phyloP scores from a whole-genome alignment of 2,113 vertebrate genomes.

The Reinhardtius hippoglossoides region DNA sequence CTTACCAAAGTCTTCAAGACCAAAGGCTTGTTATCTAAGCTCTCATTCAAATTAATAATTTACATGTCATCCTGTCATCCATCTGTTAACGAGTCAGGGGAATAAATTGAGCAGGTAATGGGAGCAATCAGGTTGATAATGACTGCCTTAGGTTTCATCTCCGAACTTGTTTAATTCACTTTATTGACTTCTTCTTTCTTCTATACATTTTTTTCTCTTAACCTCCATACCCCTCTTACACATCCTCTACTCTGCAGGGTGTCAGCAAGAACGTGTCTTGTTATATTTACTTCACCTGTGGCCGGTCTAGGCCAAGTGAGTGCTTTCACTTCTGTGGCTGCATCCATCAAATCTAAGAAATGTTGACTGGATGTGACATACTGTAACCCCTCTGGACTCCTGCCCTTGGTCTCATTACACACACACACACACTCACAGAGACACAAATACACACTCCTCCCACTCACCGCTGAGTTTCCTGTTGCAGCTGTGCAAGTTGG shows the following conservation, averaged over 20 bases:
- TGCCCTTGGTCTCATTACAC: slow-evolving; percentile 54
- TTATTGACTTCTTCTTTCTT: neutral
- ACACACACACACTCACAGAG: neutral
- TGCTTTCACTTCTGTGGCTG: slow-evolving; percentile 60
- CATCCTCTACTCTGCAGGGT: slow-evolving; percentile 16
- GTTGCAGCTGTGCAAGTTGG: slow-evolving; percentile 92
- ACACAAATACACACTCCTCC: slow-evolving; percentile 1
- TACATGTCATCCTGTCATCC: neutral
- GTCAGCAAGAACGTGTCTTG: slow-evolving; percentile 49
- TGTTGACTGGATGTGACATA: slow-evolving; percentile 68
- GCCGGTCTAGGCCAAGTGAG: slow-evolving; percentile 54
- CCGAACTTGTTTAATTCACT: slow-evolving; percentile 5
- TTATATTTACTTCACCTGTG: slow-evolving; percentile 74
- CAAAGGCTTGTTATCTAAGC: neutral
- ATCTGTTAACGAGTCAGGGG: neutral
- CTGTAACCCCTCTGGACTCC: slow-evolving; percentile 63
- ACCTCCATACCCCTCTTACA: slow-evolving; percentile 19
- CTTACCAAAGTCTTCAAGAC: too few species aligned
- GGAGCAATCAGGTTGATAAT: slow-evolving; percentile 36
- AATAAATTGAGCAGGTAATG: slow-evolving; percentile 53
- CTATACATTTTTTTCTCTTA: slow-evolving; percentile 12
- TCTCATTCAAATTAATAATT: neutral
- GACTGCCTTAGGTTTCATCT: slow-evolving; percentile 40
- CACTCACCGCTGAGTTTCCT: slow-evolving; percentile 90
- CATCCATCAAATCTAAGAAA: slow-evolving; percentile 70